Base-by-base conservation (phyloP, 64 coral and sea anemone genomes). In the Stichodactyla mertensii region DNA sequence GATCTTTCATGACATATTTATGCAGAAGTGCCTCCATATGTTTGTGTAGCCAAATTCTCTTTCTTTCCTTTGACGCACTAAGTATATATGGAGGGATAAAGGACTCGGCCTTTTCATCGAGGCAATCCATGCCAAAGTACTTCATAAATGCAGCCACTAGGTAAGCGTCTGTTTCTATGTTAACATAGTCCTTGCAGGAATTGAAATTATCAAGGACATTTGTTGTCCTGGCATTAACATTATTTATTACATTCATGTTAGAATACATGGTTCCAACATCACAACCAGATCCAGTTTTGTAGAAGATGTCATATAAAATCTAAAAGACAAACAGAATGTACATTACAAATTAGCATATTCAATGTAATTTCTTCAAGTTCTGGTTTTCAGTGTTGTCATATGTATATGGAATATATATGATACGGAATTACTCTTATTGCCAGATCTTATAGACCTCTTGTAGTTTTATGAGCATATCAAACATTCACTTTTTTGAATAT, bases 101-200 rank as follows among this genome's bases (percentile, higher is more conserved):
- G 0, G 77, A 54, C 23, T 91, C 89, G 10, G n/a, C 64, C 0
- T 61, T 4, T 6, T 3, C 18, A 77, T 93, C 27, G 1, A 89
- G 4, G 18, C 6, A 61, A 0, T 86, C 53, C 74, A 95, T 86
- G 5, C 64, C 67, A 80, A 95, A 95, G 84, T 87, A 87, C 0
- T 80, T 54, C 78, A 95, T 26, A 20, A 83, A 18, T 61, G 87
- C 89, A 36, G 87, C 77, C 24, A 85, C 77, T 51, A 95, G 84
- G 5, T 86, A 54, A 11, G 93, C 93, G 92, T 89, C 84, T 45
- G 87, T 92, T 53, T 95, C 87, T 0, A 95, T 13, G 78, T 91
- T 89, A 0, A 86, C 55, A 86, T 60, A 92, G 11, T 95, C 89
- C 23, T 91, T 87, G 24, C 85, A 77, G 8, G 2, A 12, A 54